Evolutionary conservation across 2,113 vertebrate species (phyloP), one percentile per base, ranked within the genome.

Genomic region (Pachypanchax playfairii): DNA sequence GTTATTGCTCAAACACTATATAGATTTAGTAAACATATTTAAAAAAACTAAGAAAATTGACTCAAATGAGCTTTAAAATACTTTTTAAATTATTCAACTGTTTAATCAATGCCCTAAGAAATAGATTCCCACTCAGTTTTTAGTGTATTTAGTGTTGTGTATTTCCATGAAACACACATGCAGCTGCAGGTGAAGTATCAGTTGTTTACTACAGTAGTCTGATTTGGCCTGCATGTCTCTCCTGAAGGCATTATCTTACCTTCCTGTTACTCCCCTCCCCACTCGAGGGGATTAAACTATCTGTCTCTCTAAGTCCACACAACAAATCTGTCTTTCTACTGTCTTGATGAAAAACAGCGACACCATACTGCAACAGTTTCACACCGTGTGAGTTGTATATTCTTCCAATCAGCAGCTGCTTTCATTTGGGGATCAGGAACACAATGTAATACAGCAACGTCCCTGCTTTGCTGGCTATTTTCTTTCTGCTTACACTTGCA

Each of bases 261-360:
- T 64, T 57, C 67, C 78, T 77, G 63, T 55, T 66, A 29, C 75
- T 80, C 65, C 53, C 54, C 58, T 76, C 64, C 47, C 65, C 49
- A 1, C 67, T 46, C 14, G 22, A 77, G 44, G 48, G 80, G 87
- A 90, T 89, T 88, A 90, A 15, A 67, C 72, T 55, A 70, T 61
- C 65, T 43, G 47, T 58, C 53, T 49, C 57, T 57, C 66, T 79
- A 69, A 83, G 28, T 80, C 77, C 63, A 72, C 70, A 59, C 72
- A 79, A 67, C 73, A 73, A 89, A 84, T 84, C 86, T 84, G 79
- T 76, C 60, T 15, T 25, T 47, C 59, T 81, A 33, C 25, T 57
- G 33, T 55, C 64, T 51, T 2, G 14, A 36, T 55, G 26, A 60
- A 60, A 62, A 73, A 58, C 65, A 36, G 38, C 21, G 0, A 20